These are phyloP conservation scores for Zygaena filipendulae DNA, from an alignment of 2,888 invertebrate species.

Conservation along the genomic window DNA sequence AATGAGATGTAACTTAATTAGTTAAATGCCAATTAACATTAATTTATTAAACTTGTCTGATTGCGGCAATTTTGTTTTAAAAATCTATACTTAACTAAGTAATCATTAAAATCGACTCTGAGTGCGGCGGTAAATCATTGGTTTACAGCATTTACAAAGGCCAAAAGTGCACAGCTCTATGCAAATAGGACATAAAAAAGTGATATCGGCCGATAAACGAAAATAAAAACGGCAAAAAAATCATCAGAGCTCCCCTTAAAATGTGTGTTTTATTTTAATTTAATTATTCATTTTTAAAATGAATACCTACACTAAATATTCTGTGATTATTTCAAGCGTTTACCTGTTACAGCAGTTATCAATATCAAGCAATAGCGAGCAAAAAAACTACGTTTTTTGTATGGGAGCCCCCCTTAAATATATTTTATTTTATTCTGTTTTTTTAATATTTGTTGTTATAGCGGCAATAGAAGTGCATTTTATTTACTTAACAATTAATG, in stretches of 20 bases:
- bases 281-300: neutral
- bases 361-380: neutral
- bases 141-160: too few relatives aligned
- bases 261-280: neutral
- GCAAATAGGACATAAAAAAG: too few relatives aligned
- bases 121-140: too few relatives aligned
- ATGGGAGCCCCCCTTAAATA: neutral
- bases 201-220: too few relatives aligned
- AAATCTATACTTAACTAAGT: too few relatives aligned
- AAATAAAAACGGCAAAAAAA: neutral
- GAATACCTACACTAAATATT: neutral
- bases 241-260: neutral
- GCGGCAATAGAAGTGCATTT: neutral
- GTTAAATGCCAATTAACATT: too few relatives aligned
- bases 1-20: too few relatives aligned
- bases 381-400: neutral
- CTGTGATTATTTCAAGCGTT: neutral
- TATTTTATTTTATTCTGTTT: neutral
- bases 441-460: neutral
- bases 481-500: too few relatives aligned
- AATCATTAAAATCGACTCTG: too few relatives aligned
- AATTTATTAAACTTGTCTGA: too few relatives aligned
- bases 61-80: too few relatives aligned
- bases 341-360: neutral
- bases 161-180: too few relatives aligned